A percentile compares a stretch with the other conserved stretches of the same genome.
These are phyloP conservation scores for Acrossocheilus wenchowensis DNA, from an alignment of 2,797 vertebrate genomes.

Conservation along the genomic window DNA sequence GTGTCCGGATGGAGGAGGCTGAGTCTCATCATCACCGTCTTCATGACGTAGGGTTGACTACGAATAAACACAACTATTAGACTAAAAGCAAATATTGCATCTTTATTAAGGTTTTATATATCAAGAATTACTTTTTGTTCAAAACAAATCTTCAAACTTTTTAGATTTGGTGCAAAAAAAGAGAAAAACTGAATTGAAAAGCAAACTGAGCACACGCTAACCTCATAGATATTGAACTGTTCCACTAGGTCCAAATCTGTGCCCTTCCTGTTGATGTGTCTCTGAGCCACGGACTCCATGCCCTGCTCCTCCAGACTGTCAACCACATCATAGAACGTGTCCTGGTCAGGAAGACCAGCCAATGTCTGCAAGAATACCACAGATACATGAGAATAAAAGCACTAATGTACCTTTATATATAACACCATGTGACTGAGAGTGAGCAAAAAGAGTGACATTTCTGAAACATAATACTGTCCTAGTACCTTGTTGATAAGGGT, in stretches of 20 bases:
- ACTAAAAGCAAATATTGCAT: not conserved
- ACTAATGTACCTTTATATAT: not conserved
- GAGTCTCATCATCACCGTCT: slow-evolving; percentile 86
- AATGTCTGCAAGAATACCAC: slow-evolving; percentile 81
- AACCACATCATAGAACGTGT: slow-evolving; percentile 95
- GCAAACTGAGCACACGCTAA: slow-evolving; percentile 60
- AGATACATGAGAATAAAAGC: not conserved
- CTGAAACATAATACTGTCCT: not conserved
- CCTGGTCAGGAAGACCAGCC: slow-evolving; percentile 92
- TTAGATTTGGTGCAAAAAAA: not conserved
- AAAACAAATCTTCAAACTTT: not conserved
- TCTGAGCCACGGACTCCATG: slow-evolving; percentile 87
- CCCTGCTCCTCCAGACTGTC: slow-evolving; percentile 95
- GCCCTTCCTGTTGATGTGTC: slow-evolving; percentile 92
- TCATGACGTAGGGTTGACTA: slow-evolving; percentile 88
- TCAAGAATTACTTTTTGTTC: not conserved
- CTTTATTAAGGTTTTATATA: not conserved
- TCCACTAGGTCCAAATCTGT: slow-evolving; percentile 94
- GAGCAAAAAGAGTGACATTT: not conserved
- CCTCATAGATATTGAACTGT: slow-evolving; percentile 98
- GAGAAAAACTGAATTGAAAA: not conserved
- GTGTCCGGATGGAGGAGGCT: slow-evolving; percentile 78
- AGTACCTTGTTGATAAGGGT: slow-evolving; percentile 95
- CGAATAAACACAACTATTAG: slow-evolving; percentile 3
- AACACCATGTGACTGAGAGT: not conserved